These are phyloP conservation scores for Lasiurus cinereus DNA, from an alignment of 2,113 vertebrate genomes.

Conservation along the genomic window DNA sequence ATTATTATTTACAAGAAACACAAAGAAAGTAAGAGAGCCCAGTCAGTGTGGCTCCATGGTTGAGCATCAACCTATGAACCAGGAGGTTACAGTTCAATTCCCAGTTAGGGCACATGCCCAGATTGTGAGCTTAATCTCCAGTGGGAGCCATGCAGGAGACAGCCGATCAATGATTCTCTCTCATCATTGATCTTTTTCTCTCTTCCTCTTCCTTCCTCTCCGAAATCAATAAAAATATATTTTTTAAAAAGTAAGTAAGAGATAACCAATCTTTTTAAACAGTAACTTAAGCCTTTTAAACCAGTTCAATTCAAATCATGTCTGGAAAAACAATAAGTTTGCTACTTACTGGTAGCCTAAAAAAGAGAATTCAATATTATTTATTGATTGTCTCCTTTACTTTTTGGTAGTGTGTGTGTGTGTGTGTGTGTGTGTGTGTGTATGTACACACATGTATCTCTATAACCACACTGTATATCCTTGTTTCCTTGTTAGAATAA, in stretches of 20 bases:
- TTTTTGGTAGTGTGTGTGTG: background rate
- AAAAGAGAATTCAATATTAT: background rate
- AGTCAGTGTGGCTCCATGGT: no score
- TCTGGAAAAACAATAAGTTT: background rate
- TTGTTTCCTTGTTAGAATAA: constrained; percentile 13
- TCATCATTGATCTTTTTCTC: no score
- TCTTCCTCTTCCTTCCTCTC: no score
- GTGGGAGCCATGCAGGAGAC: no score
- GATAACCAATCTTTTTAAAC: background rate
- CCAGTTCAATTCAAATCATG: constrained; percentile 10
- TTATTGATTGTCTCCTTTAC: background rate
- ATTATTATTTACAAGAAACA: background rate
- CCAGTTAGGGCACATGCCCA: no score
- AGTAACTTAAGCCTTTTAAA: constrained; percentile 10
- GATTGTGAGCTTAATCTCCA: no score
- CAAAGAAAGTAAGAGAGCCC: constrained; percentile 6
- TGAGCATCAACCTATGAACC: no score
- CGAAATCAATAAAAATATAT: no score
- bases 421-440: background rate
- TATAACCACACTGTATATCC: background rate
- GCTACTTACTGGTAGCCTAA: background rate
- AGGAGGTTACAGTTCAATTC: no score
- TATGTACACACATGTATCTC: background rate
- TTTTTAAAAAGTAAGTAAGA: background rate
- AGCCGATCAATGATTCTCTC: no score